Base-by-base conservation (phyloP, 2,888 invertebrate genomes). In the Cacoxenus indagator region DNA sequence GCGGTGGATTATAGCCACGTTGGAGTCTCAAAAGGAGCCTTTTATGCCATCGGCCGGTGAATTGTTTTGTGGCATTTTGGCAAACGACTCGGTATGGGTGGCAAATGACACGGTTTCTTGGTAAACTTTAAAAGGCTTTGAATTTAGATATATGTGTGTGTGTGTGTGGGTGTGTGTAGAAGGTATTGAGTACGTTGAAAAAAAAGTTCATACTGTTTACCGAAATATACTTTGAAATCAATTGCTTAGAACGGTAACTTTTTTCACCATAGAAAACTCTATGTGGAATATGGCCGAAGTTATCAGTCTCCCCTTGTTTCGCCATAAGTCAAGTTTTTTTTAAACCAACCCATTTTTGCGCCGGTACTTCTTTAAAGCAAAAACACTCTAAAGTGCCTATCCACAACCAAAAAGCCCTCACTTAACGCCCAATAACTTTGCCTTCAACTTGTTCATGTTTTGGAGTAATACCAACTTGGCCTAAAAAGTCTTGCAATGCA, bases 351-450 rank as follows among this genome's bases (percentile, higher is more conserved):
- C 8, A 37, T 37, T 2, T 37, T 37, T 14, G 2, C 37, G 37
- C 37, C 37, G 8, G 9, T 8, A 8, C 37, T 37, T 37, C 37
- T 11, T 37, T 37, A 11, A 37, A 8, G 37, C 37, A 11, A 5
- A 37, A 37, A 14, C 37, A 2, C 14, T 37, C 37, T 11, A 8
- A 37, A 37, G 37, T 37, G 9, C 8, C 37, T 14, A 14, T 14
- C 37, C 37, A 11, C 37, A 37, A 37, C 37, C n/a, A 2, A 27
- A 59, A 59, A 59, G 37, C 59, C 61, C 45, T 62, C 61, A 62
- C 24, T 24, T 45, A 62, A 62, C 24, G 45, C 45, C 82, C 80
- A 83, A 83, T 81, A 81, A 83, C 64, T 81, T 68, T 75, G 70
- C 65, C 71, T 74, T 72, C 69, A 76, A 74, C 75, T 69, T 75